phyloP scores from a whole-genome alignment of 37 sponge, comb jelly and placozoan species.

The Agelas oroides region DNA sequence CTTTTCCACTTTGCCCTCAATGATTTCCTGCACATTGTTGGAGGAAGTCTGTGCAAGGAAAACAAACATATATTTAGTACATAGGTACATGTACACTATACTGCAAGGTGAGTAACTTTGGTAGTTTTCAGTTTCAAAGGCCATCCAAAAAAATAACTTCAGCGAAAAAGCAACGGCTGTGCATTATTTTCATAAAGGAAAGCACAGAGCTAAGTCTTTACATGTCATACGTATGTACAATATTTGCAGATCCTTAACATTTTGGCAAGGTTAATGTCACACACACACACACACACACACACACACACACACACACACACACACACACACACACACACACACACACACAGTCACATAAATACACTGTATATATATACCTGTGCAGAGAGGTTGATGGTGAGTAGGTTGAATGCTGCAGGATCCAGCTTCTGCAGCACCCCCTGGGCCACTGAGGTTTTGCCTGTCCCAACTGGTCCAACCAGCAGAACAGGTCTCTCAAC shows the following conservation, averaged over 20 bases:
- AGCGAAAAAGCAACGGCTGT: too few species aligned
- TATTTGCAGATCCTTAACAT: too few species aligned
- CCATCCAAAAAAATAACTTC: too few species aligned
- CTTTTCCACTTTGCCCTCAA: constrained; percentile 99
- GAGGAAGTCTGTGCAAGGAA: constrained; percentile 80
- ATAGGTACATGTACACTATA: too few species aligned
- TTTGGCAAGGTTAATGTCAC: too few species aligned
- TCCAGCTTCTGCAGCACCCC: constrained; percentile 90
- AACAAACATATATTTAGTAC: neutral
- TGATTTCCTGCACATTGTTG: constrained; percentile 99
- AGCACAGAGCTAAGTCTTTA: too few species aligned
- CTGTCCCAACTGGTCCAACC: constrained; percentile 97
- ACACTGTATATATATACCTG: constrained; percentile 87
- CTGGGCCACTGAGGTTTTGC: constrained; percentile 96
- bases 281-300: constrained; percentile 30
- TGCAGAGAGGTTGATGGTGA: constrained; percentile 96
- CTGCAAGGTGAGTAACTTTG: too few species aligned
- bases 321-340: constrained; percentile 37
- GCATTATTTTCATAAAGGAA: too few species aligned
- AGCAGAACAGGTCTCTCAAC: constrained; percentile 86
- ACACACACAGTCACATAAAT: constrained; percentile 10
- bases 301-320: constrained; percentile 15
- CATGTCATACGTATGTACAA: too few species aligned
- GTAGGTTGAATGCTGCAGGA: constrained; percentile 71
- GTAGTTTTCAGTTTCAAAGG: too few species aligned